Evolutionary conservation across 2,888 invertebrate species (phyloP).

Genomic region (Drosophila gaucha): DNA sequence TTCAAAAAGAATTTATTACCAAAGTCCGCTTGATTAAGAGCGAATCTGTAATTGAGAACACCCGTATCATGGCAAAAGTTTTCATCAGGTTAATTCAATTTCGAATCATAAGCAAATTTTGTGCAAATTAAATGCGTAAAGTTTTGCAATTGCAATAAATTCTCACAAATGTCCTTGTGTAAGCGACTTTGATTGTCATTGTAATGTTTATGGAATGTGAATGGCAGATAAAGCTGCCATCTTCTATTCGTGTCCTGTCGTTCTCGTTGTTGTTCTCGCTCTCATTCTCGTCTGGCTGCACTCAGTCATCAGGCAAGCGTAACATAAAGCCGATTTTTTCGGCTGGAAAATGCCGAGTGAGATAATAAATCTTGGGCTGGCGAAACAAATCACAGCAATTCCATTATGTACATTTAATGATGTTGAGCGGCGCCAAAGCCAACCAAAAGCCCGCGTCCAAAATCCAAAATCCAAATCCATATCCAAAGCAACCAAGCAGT

Average conservation of each 20-base stretch:
- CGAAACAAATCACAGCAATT: slow-evolving; percentile 78
- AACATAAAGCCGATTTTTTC: slow-evolving; percentile 76
- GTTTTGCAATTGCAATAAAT: slow-evolving; percentile 76
- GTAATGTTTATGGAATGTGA: slow-evolving; percentile 34
- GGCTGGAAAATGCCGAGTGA: slow-evolving; percentile 70
- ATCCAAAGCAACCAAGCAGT: slow-evolving; percentile 62
- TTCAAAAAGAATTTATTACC: not conserved
- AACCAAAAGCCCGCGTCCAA: slow-evolving; percentile 19
- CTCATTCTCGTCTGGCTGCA: slow-evolving; percentile 61
- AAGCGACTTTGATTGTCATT: slow-evolving; percentile 74
- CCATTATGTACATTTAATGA: slow-evolving; percentile 80
- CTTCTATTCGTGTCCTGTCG: slow-evolving; percentile 17
- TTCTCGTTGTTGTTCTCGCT: slow-evolving; percentile 3
- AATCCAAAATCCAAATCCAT: slow-evolving; percentile 54
- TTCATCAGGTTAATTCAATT: slow-evolving; percentile 75
- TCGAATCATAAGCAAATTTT: slow-evolving; percentile 72
- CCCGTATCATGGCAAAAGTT: slow-evolving; percentile 30
- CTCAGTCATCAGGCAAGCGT: slow-evolving; percentile 74
- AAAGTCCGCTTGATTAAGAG: not conserved
- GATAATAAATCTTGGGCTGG: slow-evolving; percentile 72
- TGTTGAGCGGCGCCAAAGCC: slow-evolving; percentile 57
- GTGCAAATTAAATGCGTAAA: slow-evolving; percentile 74
- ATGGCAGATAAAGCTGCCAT: slow-evolving; percentile 9
- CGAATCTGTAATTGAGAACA: slow-evolving; percentile 21
- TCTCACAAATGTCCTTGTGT: slow-evolving; percentile 67